Base-by-base conservation (phyloP, 2,797 vertebrate species). In the Tolypeutes matacus region DNA sequence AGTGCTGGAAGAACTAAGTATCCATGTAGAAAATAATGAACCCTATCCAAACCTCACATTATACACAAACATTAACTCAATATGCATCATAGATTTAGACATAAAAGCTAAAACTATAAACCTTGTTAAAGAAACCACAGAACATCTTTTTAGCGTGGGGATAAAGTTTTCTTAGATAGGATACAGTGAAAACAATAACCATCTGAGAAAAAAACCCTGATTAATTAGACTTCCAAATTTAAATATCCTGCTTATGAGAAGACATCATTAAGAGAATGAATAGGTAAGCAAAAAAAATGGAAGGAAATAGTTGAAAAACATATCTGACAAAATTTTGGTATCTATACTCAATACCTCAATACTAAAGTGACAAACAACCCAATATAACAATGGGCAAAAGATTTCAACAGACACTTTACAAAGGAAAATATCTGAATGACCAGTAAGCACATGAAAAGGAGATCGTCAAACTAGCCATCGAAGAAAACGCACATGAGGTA, bases 61-160 rank as follows among this genome's bases (percentile, higher is more conserved):
- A 46, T 46, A 46, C 46, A 46, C 46, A 46, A 46, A 46, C 46
- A 81, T 58, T 77, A 87, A 93, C 65, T 91, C 39, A 81, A 31
- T 39, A 77, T 60, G 42, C 42, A 76, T 49, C 20, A 88, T 56
- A 88, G 86, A 77, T 70, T 13, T 84, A 81, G 94, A 70, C 65
- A 81, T 27, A 90, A 94, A 60, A 72, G 90, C 29, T 91, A 80
- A 93, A 95, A 46, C 5, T 67, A 42, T 58, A 80, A 81, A 91
- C 25, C 12, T 46, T 14, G 62, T 29, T 58, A n/a, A 70, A 78
- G 18, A 88, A 58, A 36, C 11, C 10, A 73, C 4, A 53, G 23
- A 65, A 12, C 56, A 34, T 72, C 62, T 69, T 69, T 78, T 60
- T 80, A 0, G 78, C 67, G 67, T 75, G 46, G 39, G 42, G 0